Base-by-base conservation (phyloP, 2,113 vertebrate genomes). In the Phalacrocorax carbo region DNA sequence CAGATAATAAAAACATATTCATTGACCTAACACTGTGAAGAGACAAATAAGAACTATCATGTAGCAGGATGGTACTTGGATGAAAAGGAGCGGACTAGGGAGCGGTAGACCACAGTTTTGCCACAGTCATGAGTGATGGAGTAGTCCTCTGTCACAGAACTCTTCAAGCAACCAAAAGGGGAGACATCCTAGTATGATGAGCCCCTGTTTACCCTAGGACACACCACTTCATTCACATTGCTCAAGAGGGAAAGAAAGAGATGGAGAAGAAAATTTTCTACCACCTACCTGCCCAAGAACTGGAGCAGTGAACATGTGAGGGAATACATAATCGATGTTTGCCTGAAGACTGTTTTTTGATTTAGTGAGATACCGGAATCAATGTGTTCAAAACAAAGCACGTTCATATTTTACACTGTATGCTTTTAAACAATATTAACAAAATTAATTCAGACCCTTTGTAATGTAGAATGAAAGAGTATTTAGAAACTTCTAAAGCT, bases 401-500 rank as follows among this genome's bases (percentile, higher is more conserved):
- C 32, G 25, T 54, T 94, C 46, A 6, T 65, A 66, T 93, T 91
- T 94, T 87, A 85, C 49, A 82, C 16, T 69, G 25, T 40, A 65
- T 38, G 34, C 44, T 91, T 96, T 94, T 79, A 91, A 96, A 86
- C 57, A 85, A 70, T 79, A 89, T 94, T 89, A 89, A 85, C 40
- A 84, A 84, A 48, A 83, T 82, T 93, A 84, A 88, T 86, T 82
- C 61, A 72, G 65, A 72, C 10, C 11, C 38, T 68, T 83, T 75
- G 78, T 32, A 92, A 81, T 18, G 55, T 6, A 70, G 42, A 90
- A 61, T 86, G 60, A 84, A 95, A 91, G 62, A 66, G 7, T 72
- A 65, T 89, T 95, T 90, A 75, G 85, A 88, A 91, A 82, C 52
- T 94, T 95, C 70, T 91, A 65, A 84, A 93, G 88, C 72, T 75